Conservation (phyloP, 1,140 invertebrate genomes). For the Bombus pascuorum region DNA sequence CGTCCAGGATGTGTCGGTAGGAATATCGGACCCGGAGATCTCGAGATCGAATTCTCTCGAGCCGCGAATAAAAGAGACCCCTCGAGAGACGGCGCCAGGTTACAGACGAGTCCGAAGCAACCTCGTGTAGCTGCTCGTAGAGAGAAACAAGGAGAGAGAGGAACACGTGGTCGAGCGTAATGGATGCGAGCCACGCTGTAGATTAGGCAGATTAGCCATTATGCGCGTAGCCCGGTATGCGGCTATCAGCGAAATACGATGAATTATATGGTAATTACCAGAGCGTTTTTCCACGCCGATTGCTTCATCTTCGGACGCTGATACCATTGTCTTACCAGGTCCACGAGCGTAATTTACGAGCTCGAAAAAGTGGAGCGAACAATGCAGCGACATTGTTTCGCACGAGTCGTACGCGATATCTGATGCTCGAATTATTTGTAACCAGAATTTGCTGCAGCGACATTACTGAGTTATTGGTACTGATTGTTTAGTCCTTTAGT, state of each 20-base stretch:
- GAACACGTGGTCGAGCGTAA: constrained; percentile 18
- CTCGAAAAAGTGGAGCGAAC: constrained; percentile 11
- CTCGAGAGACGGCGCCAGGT: constrained; percentile 32
- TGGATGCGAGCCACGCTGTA: constrained; percentile 25
- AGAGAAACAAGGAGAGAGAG: background rate
- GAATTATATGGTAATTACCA: constrained; percentile 45
- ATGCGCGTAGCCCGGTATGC: constrained; percentile 3
- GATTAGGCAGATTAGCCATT: constrained; percentile 43
- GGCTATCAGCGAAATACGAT: constrained; percentile 26
- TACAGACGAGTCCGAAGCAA: background rate
- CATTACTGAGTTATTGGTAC: background rate
- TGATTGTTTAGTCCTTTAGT: too few relatives aligned
- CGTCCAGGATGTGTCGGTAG: constrained; percentile 41
- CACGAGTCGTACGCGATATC: background rate
- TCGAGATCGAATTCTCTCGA: constrained; percentile 47
- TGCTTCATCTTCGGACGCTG: constrained; percentile 32
- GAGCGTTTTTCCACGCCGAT: background rate
- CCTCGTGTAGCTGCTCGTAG: background rate
- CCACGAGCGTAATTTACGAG: constrained; percentile 5
- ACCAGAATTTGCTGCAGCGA: background rate
- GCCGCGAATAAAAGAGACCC: constrained; percentile 30
- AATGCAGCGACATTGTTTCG: constrained; percentile 20
- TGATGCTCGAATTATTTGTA: constrained; percentile 33
- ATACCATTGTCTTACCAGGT: constrained; percentile 23
- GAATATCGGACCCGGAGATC: constrained; percentile 30